Evolutionary conservation across 2,797 vertebrate genomes (phyloP).

Genomic region (Urosaurus nigricauda): DNA sequence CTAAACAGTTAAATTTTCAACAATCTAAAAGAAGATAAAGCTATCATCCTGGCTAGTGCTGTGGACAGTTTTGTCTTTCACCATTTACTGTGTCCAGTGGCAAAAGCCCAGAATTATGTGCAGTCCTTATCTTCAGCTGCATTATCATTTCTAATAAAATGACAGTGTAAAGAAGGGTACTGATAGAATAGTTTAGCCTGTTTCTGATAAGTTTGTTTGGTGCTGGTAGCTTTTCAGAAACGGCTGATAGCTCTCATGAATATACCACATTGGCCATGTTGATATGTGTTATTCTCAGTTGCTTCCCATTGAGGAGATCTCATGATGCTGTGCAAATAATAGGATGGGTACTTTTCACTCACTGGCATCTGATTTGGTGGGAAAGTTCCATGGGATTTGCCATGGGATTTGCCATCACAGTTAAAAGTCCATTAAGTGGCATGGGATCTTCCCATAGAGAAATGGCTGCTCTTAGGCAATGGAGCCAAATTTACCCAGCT

Average conservation of each 20-base stretch:
- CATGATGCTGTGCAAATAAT: neutral
- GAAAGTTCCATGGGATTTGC: neutral
- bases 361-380: neutral
- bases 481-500: no score
- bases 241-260: no score
- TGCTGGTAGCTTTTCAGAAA: neutral
- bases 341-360: neutral
- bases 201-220: neutral
- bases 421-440: neutral
- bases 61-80: conserved; percentile 25
- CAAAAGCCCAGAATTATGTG: neutral
- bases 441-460: neutral
- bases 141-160: neutral
- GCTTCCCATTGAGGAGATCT: neutral
- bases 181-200: neutral
- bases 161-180: neutral
- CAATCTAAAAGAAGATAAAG: neutral
- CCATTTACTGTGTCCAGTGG: neutral
- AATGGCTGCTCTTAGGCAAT: neutral
- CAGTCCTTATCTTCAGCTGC: neutral
- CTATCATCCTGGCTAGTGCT: fast-evolving
- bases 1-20: conserved; percentile 37
- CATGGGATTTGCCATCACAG: neutral
- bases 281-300: neutral
- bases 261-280: neutral